Base-by-base conservation (phyloP, 1,140 invertebrate genomes). In the Tetramorium parvispinum region DNA sequence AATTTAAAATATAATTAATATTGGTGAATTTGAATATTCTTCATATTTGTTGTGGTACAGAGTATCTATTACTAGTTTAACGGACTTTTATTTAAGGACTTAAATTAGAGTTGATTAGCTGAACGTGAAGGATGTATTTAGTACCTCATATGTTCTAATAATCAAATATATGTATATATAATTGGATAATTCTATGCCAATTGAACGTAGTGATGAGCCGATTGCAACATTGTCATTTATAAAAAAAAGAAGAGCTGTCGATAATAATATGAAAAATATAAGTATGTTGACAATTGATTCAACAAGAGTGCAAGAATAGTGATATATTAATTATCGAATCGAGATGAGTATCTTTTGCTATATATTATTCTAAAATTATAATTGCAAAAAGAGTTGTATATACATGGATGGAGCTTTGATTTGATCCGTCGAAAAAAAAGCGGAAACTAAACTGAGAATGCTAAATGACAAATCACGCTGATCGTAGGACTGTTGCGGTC, bases 281-380 rank as follows among this genome's bases (percentile, higher is more conserved):
- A 81, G n/a, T 53, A 81, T 68, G 37, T 70, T 57, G 65, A 81
- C 37, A 71, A 70, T 71, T 82, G 51, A 18, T 71, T 82, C 51
- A 57, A 82, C 78, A 82, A 82, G 27, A 71, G 79, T 82, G 79
- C 79, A 82, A 82, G 66, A 82, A 24, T 82, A 82, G 79, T 57
- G 53, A 82, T 82, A 71, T 82, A 43, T 13, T 27, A 81, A 81
- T 63, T 78, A 68, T 21, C n/a, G 16, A 51, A 79, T 68, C 46
- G 55, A 59, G 13, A 57, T 82, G 65, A 82, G 4, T 66, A 82
- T 82, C 18, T 82, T 82, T 71, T 82, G 51, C 66, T 82, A 79
- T 21, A 49, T 66, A 51, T 68, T 66, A 51, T 70, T 82, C 71
- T 82, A 4, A 82, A 57, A 73, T 79, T 53, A 40, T 79, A 37